Evolutionary conservation across 1,140 invertebrate species (phyloP).

Genomic region (Watersipora subatra): DNA sequence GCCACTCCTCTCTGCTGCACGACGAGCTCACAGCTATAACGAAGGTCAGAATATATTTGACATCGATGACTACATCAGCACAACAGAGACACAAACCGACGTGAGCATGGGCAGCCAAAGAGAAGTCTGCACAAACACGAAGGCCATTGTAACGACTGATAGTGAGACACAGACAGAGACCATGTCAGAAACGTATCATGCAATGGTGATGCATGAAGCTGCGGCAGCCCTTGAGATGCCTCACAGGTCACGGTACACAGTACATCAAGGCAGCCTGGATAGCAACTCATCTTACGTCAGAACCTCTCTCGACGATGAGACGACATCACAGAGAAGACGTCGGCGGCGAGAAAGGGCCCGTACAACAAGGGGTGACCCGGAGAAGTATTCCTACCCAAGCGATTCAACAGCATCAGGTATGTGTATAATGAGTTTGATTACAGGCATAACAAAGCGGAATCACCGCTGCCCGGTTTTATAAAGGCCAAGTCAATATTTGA

Average conservation of each 20-base stretch:
- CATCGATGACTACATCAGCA: neutral
- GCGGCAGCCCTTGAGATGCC: neutral
- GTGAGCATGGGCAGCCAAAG: neutral
- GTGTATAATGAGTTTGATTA: too few relatives aligned
- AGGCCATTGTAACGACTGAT: neutral
- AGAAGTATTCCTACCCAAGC: neutral
- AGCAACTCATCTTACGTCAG: neutral
- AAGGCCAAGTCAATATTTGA: too few relatives aligned
- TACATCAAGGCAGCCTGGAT: neutral
- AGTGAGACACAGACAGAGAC: conserved; percentile 5
- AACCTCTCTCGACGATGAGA: neutral
- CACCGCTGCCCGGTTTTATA: too few relatives aligned
- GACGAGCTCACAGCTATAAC: neutral
- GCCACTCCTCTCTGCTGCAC: conserved; percentile 15
- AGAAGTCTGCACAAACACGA: neutral
- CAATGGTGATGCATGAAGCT: neutral
- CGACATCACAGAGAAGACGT: neutral
- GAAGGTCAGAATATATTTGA: neutral
- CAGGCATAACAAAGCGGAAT: too few relatives aligned
- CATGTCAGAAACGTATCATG: neutral
- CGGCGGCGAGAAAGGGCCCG: neutral
- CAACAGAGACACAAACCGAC: neutral
- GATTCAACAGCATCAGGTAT: neutral
- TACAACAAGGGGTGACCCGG: neutral
- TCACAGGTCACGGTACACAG: neutral